Conservation (phyloP, 2,888 invertebrate genomes). For the Drosophila setosimentum region DNA sequence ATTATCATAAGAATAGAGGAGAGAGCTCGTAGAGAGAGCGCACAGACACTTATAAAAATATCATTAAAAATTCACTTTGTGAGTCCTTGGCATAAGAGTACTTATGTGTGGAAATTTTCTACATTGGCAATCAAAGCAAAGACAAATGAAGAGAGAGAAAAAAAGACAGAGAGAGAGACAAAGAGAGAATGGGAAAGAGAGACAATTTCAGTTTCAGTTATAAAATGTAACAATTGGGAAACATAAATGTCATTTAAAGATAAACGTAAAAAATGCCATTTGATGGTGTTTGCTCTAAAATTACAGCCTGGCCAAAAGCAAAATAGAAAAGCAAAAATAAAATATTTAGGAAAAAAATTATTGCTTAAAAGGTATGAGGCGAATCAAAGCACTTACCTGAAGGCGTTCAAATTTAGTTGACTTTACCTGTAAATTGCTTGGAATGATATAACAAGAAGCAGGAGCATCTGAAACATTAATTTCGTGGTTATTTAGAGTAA, state of each 20-base stretch:
- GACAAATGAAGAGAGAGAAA: slow-evolving; percentile 20
- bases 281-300: slow-evolving; percentile 60
- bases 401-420: slow-evolving; percentile 73
- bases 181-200: no score
- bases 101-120: slow-evolving; percentile 2
- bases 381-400: slow-evolving; percentile 48
- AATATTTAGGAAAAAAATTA: slow-evolving; percentile 9
- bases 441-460: slow-evolving; percentile 10
- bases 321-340: slow-evolving; percentile 21
- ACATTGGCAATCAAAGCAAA: slow-evolving; percentile 19
- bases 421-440: slow-evolving; percentile 34
- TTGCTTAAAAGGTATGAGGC: slow-evolving; percentile 28
- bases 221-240: slow-evolving; percentile 75
- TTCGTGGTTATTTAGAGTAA: slow-evolving; percentile 12
- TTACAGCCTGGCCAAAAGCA: slow-evolving; percentile 27
- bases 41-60: slow-evolving; percentile 64
- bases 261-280: slow-evolving; percentile 75
- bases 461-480: slow-evolving; percentile 8
- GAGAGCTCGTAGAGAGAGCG: neutral
- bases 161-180: neutral
- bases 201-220: slow-evolving; percentile 56
- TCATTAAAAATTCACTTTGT: slow-evolving; percentile 73
- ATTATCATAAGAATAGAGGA: neutral
- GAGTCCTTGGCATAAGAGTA: slow-evolving; percentile 12
- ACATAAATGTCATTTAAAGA: slow-evolving; percentile 78